These are phyloP conservation scores for Rhizomys pruinosus DNA, from an alignment of 2,113 vertebrate genomes.

Conservation along the genomic window DNA sequence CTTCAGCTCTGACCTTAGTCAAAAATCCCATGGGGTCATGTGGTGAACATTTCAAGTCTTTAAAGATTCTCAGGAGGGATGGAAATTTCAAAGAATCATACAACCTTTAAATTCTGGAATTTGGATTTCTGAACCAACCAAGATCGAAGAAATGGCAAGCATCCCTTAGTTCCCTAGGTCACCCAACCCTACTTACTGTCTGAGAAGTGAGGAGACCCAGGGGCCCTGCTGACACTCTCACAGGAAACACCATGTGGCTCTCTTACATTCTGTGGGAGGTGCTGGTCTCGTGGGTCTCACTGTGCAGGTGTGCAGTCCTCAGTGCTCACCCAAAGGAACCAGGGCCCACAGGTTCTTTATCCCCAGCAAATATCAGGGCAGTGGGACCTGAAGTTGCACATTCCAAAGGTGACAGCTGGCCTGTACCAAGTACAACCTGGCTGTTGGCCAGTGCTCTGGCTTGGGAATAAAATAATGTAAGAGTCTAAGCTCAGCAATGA, in stretches of 20 bases:
- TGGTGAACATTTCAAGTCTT: constrained; percentile 72
- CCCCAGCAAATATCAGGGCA: neutral
- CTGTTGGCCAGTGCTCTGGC: neutral
- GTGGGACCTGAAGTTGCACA: constrained; percentile 34
- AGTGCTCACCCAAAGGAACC: neutral
- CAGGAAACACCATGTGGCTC: neutral
- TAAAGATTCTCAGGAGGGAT: constrained; percentile 65
- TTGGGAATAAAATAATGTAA: constrained; percentile 41
- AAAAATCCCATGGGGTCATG: constrained; percentile 78
- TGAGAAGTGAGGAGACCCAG: neutral
- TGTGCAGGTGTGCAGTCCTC: neutral
- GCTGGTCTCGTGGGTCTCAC: neutral
- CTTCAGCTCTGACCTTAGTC: constrained; percentile 68
- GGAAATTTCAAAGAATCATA: constrained; percentile 71
- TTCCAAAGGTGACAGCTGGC: neutral
- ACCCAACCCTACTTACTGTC: neutral
- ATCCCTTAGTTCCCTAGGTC: constrained; percentile 73
- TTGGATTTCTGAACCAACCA: constrained; percentile 73
- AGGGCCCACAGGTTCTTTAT: constrained; percentile 33
- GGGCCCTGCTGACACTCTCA: neutral
- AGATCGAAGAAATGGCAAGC: constrained; percentile 65
- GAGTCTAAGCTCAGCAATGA: constrained; percentile 24
- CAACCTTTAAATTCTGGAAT: constrained; percentile 72
- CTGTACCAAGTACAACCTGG: neutral
- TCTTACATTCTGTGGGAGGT: neutral